Percentiles rank a stretch among this genome's conserved stretches.
phyloP scores from a whole-genome alignment of 37 sponge, comb jelly and placozoan species.

The Tethya wilhelma region DNA sequence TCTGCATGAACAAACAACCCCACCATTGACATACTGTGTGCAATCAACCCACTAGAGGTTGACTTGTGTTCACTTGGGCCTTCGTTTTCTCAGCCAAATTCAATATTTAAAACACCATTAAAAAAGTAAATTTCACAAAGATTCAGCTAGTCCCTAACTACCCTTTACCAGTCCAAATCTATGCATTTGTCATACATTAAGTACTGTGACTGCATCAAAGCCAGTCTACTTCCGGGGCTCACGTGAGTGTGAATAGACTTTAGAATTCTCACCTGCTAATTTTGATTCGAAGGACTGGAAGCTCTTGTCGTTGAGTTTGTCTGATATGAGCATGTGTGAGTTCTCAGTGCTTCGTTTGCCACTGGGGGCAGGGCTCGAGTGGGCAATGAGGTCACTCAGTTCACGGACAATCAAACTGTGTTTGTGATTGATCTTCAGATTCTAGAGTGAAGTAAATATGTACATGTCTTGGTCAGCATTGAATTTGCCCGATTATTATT shows the following conservation, averaged over 20 bases:
- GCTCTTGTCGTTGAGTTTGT: conserved; percentile 3
- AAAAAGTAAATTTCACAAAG: too few species aligned
- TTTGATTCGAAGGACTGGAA: conserved; percentile 15
- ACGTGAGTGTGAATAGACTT: too few species aligned
- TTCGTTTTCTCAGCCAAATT: too few species aligned
- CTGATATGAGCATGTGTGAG: conserved; percentile 5
- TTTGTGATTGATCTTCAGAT: conserved; percentile 11
- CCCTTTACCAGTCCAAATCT: too few species aligned
- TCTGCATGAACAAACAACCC: neutral
- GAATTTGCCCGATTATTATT: too few species aligned
- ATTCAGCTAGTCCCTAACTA: too few species aligned
- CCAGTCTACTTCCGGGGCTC: neutral
- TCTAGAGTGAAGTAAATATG: neutral
- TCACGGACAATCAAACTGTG: conserved; percentile 13
- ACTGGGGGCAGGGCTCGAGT: neutral
- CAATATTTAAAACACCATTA: too few species aligned
- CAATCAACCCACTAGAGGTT: too few species aligned
- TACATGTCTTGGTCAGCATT: too few species aligned
- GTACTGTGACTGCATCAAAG: neutral
- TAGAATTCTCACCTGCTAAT: conserved; percentile 11
- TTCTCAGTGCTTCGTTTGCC: neutral
- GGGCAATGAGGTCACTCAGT: conserved; percentile 24
- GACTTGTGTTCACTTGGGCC: too few species aligned
- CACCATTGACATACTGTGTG: neutral
- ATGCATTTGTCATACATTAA: too few species aligned